Evolutionary conservation across 2,888 invertebrate genomes (phyloP).

Genomic region (Therioaphis trifolii): DNA sequence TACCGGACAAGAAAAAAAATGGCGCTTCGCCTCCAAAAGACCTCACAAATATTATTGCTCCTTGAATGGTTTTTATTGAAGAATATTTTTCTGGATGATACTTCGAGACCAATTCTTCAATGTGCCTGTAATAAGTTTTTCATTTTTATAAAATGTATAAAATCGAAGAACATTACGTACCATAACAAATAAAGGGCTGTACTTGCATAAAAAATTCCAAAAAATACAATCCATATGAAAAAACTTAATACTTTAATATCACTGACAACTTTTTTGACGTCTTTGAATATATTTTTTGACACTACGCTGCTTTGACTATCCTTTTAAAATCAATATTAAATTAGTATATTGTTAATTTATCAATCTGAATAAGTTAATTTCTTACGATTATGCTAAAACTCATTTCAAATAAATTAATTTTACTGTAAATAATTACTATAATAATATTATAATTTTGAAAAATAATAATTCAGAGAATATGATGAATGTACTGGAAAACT

Average conservation of each 20-base stretch:
- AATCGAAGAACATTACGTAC: neutral
- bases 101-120: constrained; percentile 74
- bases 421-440: too few species aligned
- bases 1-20: constrained; percentile 33
- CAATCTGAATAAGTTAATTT: too few species aligned
- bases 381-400: too few species aligned
- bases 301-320: constrained; percentile 1
- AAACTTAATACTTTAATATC: neutral
- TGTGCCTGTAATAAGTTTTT: constrained; percentile 69
- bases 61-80: constrained; percentile 80
- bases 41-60: constrained; percentile 80
- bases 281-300: constrained; percentile 4
- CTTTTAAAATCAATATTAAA: neutral
- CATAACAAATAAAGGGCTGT: constrained; percentile 5
- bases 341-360: too few species aligned
- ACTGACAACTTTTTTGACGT: neutral
- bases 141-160: too few species aligned
- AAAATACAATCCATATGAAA: neutral
- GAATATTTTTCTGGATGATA: constrained; percentile 68
- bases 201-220: constrained; percentile 13
- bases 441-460: neutral
- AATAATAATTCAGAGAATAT: too few species aligned
- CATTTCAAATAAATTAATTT: too few species aligned
- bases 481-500: too few species aligned
- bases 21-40: constrained; percentile 73